Base-by-base conservation (phyloP, 1,140 invertebrate species). In the Rhagoletis pomonella region DNA sequence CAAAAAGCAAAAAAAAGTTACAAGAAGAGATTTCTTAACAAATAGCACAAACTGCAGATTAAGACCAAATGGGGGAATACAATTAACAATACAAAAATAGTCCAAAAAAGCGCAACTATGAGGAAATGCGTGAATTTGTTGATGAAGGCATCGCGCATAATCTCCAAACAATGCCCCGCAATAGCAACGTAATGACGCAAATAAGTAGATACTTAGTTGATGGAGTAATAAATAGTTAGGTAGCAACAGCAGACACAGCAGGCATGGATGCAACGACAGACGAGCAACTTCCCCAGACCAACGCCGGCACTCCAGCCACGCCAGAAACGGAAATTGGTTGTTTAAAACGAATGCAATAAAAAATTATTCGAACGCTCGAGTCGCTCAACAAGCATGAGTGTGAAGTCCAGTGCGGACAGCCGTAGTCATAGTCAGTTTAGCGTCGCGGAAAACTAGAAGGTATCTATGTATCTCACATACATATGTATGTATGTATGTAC, bases 191-290 rank as follows among this genome's bases (percentile, higher is more conserved):
- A 81, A 81, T 81, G 47, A 81, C 73, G 47, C 73, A 55, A 50
- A 81, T 81, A 81, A 81, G 73, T 58, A 81, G 73, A 29, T 55
- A 81, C 47, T 50, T 47, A 19, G n/a, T 81, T 81, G 73, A 81
- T 81, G 73, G 73, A 58, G 73, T 81, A 81, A 81, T 81, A 55
- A 81, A 81, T 81, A 81, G 73, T 81, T 81, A 44, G 42, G 67
- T 44, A 58, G 47, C 47, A 73, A 44, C 14, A 73, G 44, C 69
- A 81, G 73, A 19, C 50, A 47, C 44, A 81, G 47, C 73, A 50
- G 73, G 47, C 9, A 14, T 14, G 17, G 12, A 14, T 14, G 12
- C 60, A 62, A 14, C 12, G 17, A 17, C 60, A 62, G 12, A 7
- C 4, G 7, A 14, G n/a, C 60, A 14, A 62, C 29, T 29, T 29